Percentiles rank a stretch among this genome's conserved stretches.
phyloP scores from a whole-genome alignment of 2,888 invertebrate species.

The Ornithoptera priamus region DNA sequence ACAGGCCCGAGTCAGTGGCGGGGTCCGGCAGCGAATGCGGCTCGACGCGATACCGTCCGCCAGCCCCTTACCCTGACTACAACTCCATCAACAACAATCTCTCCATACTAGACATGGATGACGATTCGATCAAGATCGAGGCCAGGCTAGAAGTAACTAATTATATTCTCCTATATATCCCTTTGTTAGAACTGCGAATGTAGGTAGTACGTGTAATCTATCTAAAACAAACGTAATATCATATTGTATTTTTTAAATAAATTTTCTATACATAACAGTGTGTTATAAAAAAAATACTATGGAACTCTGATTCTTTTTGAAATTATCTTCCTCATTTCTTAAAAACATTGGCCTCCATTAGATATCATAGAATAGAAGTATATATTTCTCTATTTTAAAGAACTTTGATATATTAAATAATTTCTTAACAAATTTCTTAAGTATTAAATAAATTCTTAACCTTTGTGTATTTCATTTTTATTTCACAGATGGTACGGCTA shows the following conservation, averaged over 20 bases:
- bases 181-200: too few species aligned
- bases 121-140: slow-evolving; percentile 71
- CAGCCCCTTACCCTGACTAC: slow-evolving; percentile 52
- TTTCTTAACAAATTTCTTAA: not conserved
- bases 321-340: too few species aligned
- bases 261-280: too few species aligned
- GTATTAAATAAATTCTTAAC: not conserved
- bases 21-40: slow-evolving; percentile 39
- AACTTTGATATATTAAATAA: not conserved
- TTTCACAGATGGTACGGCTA: slow-evolving; percentile 34
- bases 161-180: too few species aligned
- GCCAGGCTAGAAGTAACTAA: slow-evolving; percentile 57
- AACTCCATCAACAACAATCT: slow-evolving; percentile 68
- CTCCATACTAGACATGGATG: slow-evolving; percentile 74
- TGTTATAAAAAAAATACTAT: too few species aligned
- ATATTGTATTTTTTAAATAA: too few species aligned
- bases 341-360: too few species aligned
- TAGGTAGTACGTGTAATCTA: too few species aligned
- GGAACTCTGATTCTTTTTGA: too few species aligned
- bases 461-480: not conserved
- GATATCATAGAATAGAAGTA: too few species aligned
- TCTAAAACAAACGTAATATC: too few species aligned
- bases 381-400: too few species aligned
- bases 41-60: slow-evolving; percentile 31
- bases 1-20: slow-evolving; percentile 36